These are phyloP conservation scores for Danaus melanippus DNA, from an alignment of 1,140 invertebrate genomes.

Conservation along the genomic window DNA sequence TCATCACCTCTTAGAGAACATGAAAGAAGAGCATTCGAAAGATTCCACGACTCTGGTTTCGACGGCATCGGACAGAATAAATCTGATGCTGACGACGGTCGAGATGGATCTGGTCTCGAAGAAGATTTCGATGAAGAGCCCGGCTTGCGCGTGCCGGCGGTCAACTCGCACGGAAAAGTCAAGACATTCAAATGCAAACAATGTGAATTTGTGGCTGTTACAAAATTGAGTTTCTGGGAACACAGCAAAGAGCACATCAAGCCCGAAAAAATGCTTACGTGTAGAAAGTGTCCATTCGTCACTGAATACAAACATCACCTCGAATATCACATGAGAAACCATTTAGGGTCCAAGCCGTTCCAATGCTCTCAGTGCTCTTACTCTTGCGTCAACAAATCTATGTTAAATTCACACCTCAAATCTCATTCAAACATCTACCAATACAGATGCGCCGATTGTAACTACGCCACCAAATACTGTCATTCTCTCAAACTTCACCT, in stretches of 20 bases:
- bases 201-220: constrained; percentile 87
- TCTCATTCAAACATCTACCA: constrained; percentile 98
- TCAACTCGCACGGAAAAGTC: constrained; percentile 87
- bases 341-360: constrained; percentile 96
- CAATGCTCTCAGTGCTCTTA: constrained; percentile 95
- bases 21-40: constrained; percentile 39
- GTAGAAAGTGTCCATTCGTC: constrained; percentile 95
- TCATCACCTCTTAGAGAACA: constrained; percentile 48
- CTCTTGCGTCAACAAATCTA: constrained; percentile 98
- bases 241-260: constrained; percentile 94
- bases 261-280: constrained; percentile 91
- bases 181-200: constrained; percentile 95
- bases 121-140: constrained; percentile 77
- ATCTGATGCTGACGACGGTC: constrained; percentile 52
- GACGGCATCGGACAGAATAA: constrained; percentile 43
- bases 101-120: constrained; percentile 66
- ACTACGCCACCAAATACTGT: constrained; percentile 98
- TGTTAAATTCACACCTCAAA: constrained; percentile 99
- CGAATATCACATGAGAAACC: constrained; percentile 97
- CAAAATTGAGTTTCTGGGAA: constrained; percentile 94
- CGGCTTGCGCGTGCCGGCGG: constrained; percentile 77
- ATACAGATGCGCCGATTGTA: constrained; percentile 94
- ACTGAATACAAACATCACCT: constrained; percentile 99
- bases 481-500: constrained; percentile 97
- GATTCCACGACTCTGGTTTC: constrained; percentile 55